Conservation (phyloP, 2,113 vertebrate genomes). For the Aegotheles bennettii region DNA sequence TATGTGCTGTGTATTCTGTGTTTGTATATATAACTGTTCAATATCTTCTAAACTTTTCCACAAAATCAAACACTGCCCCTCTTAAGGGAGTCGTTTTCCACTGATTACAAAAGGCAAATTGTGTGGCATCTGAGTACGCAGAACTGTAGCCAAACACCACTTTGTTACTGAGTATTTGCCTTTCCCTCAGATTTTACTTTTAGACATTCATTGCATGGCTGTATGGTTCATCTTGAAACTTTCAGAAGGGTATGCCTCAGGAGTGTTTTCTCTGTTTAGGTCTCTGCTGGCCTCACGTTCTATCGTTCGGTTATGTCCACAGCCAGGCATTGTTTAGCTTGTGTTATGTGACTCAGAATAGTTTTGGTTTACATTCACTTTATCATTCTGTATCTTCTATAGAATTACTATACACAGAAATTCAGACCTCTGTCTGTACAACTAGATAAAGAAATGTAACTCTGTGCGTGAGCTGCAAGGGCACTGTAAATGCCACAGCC, state of each 20-base stretch:
- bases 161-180: neutral
- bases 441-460: neutral
- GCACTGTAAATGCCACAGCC: neutral
- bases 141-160: neutral
- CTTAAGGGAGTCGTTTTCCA: neutral
- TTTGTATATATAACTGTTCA: neutral
- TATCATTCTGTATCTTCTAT: neutral
- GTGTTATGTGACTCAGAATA: neutral
- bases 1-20: neutral
- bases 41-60: neutral
- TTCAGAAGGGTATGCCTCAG: neutral
- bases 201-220: neutral
- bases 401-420: neutral
- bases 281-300: neutral
- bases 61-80: neutral
- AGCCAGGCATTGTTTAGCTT: neutral
- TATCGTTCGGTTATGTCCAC: neutral
- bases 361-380: neutral
- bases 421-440: neutral
- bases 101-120: neutral
- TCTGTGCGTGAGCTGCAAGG: neutral
- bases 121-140: neutral
- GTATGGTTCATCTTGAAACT: neutral
- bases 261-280: neutral
- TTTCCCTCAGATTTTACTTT: neutral